Base-by-base conservation (phyloP, 2,888 invertebrate genomes). In the Escarpia spicata region DNA sequence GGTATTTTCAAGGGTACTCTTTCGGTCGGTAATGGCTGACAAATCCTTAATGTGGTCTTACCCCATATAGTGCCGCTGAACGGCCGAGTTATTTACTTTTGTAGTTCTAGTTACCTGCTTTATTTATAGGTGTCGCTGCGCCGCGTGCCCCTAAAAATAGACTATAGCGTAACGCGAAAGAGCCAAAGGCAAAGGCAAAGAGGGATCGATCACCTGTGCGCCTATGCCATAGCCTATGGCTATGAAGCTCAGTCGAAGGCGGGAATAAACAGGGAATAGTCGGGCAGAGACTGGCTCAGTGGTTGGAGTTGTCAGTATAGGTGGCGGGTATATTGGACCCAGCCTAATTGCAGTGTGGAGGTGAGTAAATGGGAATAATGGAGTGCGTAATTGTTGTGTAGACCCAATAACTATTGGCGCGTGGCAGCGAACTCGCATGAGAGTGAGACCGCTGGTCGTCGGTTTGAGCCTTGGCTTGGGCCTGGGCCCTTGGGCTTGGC, bases 71-170 rank as follows among this genome's bases (percentile, higher is more conserved):
- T 19, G 75, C 3, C 75, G 75, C 75, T 75, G 26, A 75, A n/a
- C 75, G 1, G n/a, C 75, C 75, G 75, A 26, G 75, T 75, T 75
- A 75, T 75, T 75, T 75, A 75, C 75, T 75, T 26, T 15, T 75
- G 75, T 75, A 75, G 75, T 75, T 75, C 75, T 26, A 75, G 19
- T 75, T 75, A 75, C 75, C 75, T 15, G n/a, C 75, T 75, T 75
- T 75, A 75, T 26, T 75, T 75, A 75, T 75, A 75, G 75, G 75
- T 75, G 75, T 75, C 75, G 75, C 75, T 75, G 75, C 75, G 75
- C 19, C 75, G 75, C 75, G 75, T 75, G 75, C 75, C 75, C n/a
- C 75, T 75, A 75, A 26, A 75, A 26, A 75, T 75, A 75, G 75
- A 75, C 75, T 26, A 26, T 26, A 75, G 75, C 75, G 75, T 75